Conservation (phyloP, 2,113 vertebrate genomes). For the Phyllostomus hastatus region DNA sequence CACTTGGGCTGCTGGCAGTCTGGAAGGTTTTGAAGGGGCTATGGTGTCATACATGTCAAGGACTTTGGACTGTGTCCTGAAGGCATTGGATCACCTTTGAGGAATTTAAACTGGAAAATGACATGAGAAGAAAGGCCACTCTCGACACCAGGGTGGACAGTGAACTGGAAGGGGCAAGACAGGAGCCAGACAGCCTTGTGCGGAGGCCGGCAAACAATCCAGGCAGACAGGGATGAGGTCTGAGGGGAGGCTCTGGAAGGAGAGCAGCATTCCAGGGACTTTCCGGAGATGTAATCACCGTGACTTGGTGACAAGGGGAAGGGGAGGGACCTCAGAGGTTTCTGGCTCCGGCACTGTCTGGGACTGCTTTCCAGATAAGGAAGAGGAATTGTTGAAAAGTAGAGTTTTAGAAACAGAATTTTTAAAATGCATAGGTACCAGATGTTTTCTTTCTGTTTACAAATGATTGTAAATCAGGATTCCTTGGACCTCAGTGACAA, state of each 20-base stretch:
- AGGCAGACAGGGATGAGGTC: neutral
- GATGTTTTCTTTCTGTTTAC: constrained; percentile 29
- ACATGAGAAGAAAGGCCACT: neutral
- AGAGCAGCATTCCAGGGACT: neutral
- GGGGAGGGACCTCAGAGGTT: neutral
- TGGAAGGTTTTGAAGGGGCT: neutral
- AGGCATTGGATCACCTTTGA: neutral
- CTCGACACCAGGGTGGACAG: neutral
- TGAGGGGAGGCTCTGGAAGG: neutral
- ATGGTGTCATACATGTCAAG: neutral
- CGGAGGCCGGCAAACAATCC: neutral
- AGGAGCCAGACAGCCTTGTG: neutral
- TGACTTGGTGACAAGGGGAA: neutral
- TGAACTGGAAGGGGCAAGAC: neutral
- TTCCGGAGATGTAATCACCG: neutral
- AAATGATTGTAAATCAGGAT: constrained; percentile 79
- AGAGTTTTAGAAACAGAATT: neutral
- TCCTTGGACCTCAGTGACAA: constrained; percentile 82
- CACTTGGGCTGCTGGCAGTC: neutral
- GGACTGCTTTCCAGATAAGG: neutral
- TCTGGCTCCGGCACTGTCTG: neutral
- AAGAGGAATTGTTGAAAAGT: neutral
- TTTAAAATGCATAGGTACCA: neutral
- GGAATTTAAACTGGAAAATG: neutral
- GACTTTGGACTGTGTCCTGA: neutral